These are phyloP conservation scores for Nomada flava DNA, from an alignment of 2,888 invertebrate genomes.

Conservation along the genomic window DNA sequence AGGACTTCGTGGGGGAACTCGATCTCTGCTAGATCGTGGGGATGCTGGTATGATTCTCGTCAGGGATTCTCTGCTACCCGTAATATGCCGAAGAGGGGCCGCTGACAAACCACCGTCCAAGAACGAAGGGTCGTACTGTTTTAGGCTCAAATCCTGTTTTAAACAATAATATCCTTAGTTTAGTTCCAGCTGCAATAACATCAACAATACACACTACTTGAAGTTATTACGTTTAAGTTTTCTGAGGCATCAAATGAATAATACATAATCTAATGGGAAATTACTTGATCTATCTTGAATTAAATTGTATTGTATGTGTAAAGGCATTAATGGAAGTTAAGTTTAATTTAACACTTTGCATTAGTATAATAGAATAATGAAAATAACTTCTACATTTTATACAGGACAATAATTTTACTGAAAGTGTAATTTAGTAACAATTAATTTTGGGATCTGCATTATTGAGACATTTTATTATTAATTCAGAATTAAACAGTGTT, in stretches of 20 bases:
- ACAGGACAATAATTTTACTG: too few relatives aligned
- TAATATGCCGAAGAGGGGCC: conserved; percentile 79
- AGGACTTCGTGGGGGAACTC: conserved; percentile 80
- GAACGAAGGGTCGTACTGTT: conserved; percentile 82
- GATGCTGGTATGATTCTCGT: conserved; percentile 81
- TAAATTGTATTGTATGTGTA: too few relatives aligned
- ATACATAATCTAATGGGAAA: background rate
- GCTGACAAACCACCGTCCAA: conserved; percentile 79
- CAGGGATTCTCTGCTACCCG: conserved; percentile 82
- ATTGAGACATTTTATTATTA: too few relatives aligned
- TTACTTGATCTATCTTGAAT: background rate
- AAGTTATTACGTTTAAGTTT: background rate
- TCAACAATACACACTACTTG: background rate
- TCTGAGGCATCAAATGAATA: background rate
- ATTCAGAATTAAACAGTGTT: too few relatives aligned
- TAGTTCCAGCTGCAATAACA: background rate
- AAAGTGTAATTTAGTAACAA: too few relatives aligned
- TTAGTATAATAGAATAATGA: too few relatives aligned
- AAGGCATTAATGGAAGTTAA: too few relatives aligned
- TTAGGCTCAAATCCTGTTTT: conserved; percentile 81
- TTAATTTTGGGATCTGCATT: too few relatives aligned
- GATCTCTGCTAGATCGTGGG: conserved; percentile 79
- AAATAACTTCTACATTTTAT: too few relatives aligned
- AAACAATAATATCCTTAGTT: conserved; percentile 13
- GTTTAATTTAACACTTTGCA: too few relatives aligned